Evolutionary conservation across 1,140 invertebrate genomes (phyloP), one percentile per base, ranked within the genome.

Genomic region (Neodiprion fabricii): DNA sequence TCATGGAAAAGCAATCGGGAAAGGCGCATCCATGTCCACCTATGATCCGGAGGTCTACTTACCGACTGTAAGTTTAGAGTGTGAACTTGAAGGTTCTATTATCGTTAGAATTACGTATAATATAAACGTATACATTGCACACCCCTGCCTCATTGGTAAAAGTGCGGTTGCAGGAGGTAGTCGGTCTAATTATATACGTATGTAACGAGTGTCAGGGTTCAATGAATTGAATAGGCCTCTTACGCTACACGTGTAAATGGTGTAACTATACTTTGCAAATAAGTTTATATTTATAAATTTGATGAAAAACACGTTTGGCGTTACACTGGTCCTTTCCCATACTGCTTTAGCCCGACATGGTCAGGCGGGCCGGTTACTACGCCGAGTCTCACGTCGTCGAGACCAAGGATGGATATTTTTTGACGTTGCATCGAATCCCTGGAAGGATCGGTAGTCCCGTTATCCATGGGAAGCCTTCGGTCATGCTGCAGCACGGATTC

Each of bases 371-470:
- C 61, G 94, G 94, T 68, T 96, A 95, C 84, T 87, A 87, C 0
- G 89, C 91, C 0, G 93, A 95, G 85, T 89, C 90, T 1, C 93
- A 95, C 79, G 86, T 89, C 0, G 87, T 94, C 0, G 80, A 88
- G 14, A 95, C 94, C 0, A 85, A 91, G 61, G 95, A 96, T 81
- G 94, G 93, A 14, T 96, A 94, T 81, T 86, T 95, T 17, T 82
- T 96, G 5, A 92, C 91, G 0, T 70, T 95, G 40, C 94, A 95
- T 79, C 89, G 94, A 66, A 95, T 96, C 78, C 92, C 92, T 1
- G 83, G 84, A 80, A 86, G 84, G 53, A 87, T 83, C 72, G 79
- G 83, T 3, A 48, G 84, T 12, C 71, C 81, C 7, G 53, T 8
- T 61, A 78, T 8, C 74, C 78, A 69, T 17, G 72, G 73, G 14